Evolutionary conservation across 35 echinoderm and acorn worm genomes (phyloP).

Genomic region (Nesometra sesokonis): DNA sequence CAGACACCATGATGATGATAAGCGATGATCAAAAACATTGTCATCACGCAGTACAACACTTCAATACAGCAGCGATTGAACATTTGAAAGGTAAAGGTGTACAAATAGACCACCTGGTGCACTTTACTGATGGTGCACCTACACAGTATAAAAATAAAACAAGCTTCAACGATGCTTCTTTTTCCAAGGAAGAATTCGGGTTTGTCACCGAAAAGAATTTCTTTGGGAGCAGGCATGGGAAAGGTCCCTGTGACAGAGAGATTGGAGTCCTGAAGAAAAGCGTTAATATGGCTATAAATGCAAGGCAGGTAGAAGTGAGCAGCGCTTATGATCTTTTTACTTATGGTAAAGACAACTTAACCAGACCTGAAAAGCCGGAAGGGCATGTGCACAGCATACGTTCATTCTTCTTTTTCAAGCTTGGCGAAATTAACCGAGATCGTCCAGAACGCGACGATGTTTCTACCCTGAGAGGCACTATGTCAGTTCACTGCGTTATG

Average conservation of each 20-base stretch:
- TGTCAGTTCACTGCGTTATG: background rate
- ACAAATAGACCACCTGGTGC: background rate
- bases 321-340: background rate
- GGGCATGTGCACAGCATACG: background rate
- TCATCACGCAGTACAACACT: conserved; percentile 13
- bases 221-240: conserved; percentile 49
- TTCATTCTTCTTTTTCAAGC: background rate
- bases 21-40: conserved; percentile 12
- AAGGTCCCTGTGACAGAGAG: conserved; percentile 52
- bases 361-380: background rate
- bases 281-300: background rate
- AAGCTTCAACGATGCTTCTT: conserved; percentile 18
- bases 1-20: background rate
- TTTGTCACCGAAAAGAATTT: conserved; percentile 41
- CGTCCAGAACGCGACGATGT: background rate
- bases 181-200: conserved; percentile 18
- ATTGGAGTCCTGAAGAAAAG: conserved; percentile 58
- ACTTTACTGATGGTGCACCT: conserved; percentile 21
- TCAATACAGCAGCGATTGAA: background rate
- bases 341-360: background rate
- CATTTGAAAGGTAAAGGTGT: background rate
- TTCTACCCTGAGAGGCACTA: background rate
- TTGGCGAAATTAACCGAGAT: background rate
- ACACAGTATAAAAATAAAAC: conserved; percentile 53
- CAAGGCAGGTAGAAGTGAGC: background rate